These are phyloP conservation scores for Labrus mixtus DNA, from an alignment of 2,113 vertebrate genomes.

Conservation along the genomic window DNA sequence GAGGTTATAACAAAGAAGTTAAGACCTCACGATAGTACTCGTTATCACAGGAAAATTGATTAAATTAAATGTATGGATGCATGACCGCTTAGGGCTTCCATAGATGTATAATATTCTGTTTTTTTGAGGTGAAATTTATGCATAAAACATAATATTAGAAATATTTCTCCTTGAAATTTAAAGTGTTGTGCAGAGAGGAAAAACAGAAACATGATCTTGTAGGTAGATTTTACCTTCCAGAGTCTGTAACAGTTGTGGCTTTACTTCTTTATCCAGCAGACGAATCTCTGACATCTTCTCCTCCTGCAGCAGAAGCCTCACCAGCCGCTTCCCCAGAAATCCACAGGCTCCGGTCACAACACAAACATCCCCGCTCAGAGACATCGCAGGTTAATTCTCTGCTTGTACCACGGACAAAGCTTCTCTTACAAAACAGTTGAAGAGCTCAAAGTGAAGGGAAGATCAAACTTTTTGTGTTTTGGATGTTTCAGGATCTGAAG, in stretches of 20 bases:
- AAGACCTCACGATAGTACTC: no score
- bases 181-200: background rate
- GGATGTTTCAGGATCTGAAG: background rate
- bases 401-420: no score
- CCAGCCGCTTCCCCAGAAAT: conserved; percentile 89
- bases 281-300: conserved; percentile 86
- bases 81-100: no score
- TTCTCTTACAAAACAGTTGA: no score
- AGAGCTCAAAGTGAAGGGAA: background rate
- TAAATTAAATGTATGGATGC: no score
- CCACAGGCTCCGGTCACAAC: conserved; percentile 93
- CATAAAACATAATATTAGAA: background rate
- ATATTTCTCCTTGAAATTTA: no score
- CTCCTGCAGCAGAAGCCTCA: conserved; percentile 86
- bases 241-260: conserved; percentile 54
- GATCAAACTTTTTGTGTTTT: background rate
- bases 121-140: background rate
- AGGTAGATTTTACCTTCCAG: conserved; percentile 76
- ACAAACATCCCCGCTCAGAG: conserved; percentile 85
- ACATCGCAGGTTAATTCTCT: conserved; percentile 61
- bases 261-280: conserved; percentile 86
- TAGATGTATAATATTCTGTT: no score
- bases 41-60: no score
- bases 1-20: no score
- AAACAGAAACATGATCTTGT: background rate